Percentiles rank a stretch among this genome's conserved stretches.
These are phyloP conservation scores for Theocolax elegans DNA, from an alignment of 1,140 invertebrate species.

Conservation along the genomic window DNA sequence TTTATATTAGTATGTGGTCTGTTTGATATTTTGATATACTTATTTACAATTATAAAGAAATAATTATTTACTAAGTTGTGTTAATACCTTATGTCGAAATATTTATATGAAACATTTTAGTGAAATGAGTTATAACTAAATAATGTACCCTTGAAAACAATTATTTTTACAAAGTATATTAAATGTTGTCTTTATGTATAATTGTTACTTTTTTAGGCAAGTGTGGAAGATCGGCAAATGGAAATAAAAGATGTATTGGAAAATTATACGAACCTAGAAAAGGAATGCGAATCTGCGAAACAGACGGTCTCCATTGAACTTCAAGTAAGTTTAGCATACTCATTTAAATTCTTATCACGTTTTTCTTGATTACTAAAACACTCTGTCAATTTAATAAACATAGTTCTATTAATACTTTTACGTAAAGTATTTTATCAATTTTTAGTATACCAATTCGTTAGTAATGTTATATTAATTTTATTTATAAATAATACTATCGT, in stretches of 20 bases:
- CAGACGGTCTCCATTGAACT: conserved; percentile 72
- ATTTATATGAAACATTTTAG: no score
- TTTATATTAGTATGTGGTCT: no score
- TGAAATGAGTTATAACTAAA: no score
- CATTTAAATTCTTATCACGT: conserved; percentile 4
- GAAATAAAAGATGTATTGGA: conserved; percentile 76
- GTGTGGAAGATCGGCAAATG: conserved; percentile 70
- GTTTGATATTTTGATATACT: no score
- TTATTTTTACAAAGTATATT: no score
- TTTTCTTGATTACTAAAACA: neutral
- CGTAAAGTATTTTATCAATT: neutral
- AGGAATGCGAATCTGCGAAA: conserved; percentile 71
- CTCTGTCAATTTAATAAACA: neutral
- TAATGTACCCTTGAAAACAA: no score
- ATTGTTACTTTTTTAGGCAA: conserved; percentile 60
- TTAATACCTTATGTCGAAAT: no score
- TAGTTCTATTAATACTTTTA: neutral
- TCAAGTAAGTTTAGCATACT: conserved; percentile 60
- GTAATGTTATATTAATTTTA: neutral
- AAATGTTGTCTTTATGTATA: no score
- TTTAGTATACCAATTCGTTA: neutral
- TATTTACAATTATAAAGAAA: no score
- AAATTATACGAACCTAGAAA: conserved; percentile 77
- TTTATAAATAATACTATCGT: conserved; percentile 20
- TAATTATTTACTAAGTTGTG: no score